These are phyloP conservation scores for Patella caerulea DNA, from an alignment of 2,888 invertebrate species.

Conservation along the genomic window DNA sequence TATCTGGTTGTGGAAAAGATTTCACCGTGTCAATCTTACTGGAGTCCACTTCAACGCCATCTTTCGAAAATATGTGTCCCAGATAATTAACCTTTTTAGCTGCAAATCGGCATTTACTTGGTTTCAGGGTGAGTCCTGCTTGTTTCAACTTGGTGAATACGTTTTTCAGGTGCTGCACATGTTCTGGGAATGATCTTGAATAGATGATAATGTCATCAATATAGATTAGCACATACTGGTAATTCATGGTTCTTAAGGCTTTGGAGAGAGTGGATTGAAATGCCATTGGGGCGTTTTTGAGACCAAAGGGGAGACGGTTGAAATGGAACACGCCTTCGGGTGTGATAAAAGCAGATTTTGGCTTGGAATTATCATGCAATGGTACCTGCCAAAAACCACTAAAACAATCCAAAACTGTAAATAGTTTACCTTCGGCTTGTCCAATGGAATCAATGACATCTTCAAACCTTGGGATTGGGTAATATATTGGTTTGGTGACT, in stretches of 20 bases:
- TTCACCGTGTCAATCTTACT: slow-evolving; percentile 8
- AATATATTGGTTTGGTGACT: slow-evolving; percentile 32
- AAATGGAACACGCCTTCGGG: slow-evolving; percentile 33
- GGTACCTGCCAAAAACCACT: slow-evolving; percentile 34
- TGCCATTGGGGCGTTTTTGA: slow-evolving; percentile 37
- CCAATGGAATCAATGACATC: slow-evolving; percentile 37
- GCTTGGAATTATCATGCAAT: slow-evolving; percentile 28
- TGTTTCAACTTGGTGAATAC: slow-evolving; percentile 34
- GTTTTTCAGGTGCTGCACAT: slow-evolving; percentile 31
- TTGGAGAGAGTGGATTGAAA: slow-evolving; percentile 34
- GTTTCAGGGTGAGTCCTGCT: slow-evolving; percentile 36
- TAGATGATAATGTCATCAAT: slow-evolving; percentile 45
- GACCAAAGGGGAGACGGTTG: slow-evolving; percentile 41
- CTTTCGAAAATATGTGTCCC: slow-evolving; percentile 32
- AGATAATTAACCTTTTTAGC: slow-evolving; percentile 33
- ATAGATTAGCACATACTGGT: slow-evolving; percentile 41
- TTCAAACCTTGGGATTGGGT: slow-evolving; percentile 34
- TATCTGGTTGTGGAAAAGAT: slow-evolving; percentile 28
- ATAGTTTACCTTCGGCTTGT: slow-evolving; percentile 25
- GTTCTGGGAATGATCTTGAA: slow-evolving; percentile 31
- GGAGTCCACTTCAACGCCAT: slow-evolving; percentile 36
- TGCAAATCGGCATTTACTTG: slow-evolving; percentile 40
- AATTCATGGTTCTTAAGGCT: slow-evolving; percentile 36
- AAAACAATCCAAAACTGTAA: slow-evolving; percentile 34
- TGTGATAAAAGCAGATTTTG: slow-evolving; percentile 36